Base-by-base conservation (phyloP, 2,888 invertebrate species). In the Drosophila quasianomalipes region DNA sequence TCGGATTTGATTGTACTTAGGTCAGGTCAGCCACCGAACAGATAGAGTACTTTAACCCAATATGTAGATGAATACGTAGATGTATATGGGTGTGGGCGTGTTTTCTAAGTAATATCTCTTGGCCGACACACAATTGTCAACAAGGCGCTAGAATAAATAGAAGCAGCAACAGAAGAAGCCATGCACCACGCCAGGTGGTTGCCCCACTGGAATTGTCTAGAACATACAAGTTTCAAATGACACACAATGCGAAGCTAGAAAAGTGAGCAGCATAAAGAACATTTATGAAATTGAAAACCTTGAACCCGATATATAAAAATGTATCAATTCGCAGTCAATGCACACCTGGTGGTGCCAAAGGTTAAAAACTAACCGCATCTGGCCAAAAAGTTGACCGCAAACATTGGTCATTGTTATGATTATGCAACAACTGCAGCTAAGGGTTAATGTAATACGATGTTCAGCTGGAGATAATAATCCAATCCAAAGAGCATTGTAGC, bases 201-300 rank as follows among this genome's bases (percentile, higher is more conserved):
- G 80, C 39, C 66, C 76, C 57, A 68, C 19, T 63, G 41, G 57
- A 47, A 41, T 41, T 35, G 74, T 76, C 81, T 81, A 62, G 74
- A 71, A 78, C 65, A 75, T 74, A 53, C 51, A 35, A 72, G 83
- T 83, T 74, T 83, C 76, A 37, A 81, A 67, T 86, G 74, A 67
- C 83, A 85, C 72, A 74, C 55, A 76, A 69, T 64, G 77, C 31
- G 28, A 61, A 63, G 55, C 39, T 28, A 49, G 39, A 37, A 33
- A 28, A 39, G 54, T 51, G 19, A 28, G 30, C 41, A 37, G 59
- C 52, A 51, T 59, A 30, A 33, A 39, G 16, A 28, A 49, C 16
- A 53, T 70, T 73, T 64, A 60, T 76, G 85, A 76, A 76, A 83
- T 54, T 58, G 65, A 61, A 76, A 73, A 63, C 83, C 81, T 88